These are phyloP conservation scores for Zaprionus capensis DNA, from an alignment of 1,140 invertebrate species.

Conservation along the genomic window DNA sequence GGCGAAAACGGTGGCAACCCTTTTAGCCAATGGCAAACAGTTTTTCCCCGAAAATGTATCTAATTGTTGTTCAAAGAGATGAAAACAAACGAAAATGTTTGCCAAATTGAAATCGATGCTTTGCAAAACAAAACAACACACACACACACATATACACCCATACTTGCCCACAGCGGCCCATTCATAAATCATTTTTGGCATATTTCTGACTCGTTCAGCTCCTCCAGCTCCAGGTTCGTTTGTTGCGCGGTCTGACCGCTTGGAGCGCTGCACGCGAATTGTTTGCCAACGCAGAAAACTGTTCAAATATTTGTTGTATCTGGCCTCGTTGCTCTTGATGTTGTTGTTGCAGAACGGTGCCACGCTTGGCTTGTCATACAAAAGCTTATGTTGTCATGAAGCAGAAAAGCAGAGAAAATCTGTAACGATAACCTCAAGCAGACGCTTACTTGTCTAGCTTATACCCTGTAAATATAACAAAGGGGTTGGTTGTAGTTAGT, in stretches of 20 bases:
- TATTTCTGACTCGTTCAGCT: conserved; percentile 14
- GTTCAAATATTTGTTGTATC: conserved; percentile 65
- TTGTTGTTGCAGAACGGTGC: conserved; percentile 6
- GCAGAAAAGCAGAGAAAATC: conserved; percentile 9
- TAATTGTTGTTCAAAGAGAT: conserved; percentile 51
- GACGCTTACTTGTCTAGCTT: neutral
- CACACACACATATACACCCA: neutral
- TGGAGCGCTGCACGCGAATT: conserved; percentile 33
- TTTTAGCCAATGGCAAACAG: conserved; percentile 46
- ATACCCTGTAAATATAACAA: neutral
- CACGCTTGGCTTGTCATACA: conserved; percentile 39
- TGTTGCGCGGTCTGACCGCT: conserved; percentile 31
- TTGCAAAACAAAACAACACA: conserved; percentile 6
- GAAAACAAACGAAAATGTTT: conserved; percentile 15
- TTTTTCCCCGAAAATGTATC: conserved; percentile 18
- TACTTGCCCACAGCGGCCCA: conserved; percentile 14
- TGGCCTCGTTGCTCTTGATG: conserved; percentile 9
- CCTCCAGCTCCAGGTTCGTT: conserved; percentile 1
- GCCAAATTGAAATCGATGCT: conserved; percentile 66
- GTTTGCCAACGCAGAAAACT: conserved; percentile 63
- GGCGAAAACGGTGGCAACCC: conserved; percentile 2
- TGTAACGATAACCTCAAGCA: neutral
- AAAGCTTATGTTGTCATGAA: conserved; percentile 59
- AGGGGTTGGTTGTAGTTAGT: neutral
- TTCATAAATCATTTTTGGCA: conserved; percentile 72